Evolutionary conservation across 1,140 invertebrate species (phyloP).

Genomic region (Archivesica marissinica): DNA sequence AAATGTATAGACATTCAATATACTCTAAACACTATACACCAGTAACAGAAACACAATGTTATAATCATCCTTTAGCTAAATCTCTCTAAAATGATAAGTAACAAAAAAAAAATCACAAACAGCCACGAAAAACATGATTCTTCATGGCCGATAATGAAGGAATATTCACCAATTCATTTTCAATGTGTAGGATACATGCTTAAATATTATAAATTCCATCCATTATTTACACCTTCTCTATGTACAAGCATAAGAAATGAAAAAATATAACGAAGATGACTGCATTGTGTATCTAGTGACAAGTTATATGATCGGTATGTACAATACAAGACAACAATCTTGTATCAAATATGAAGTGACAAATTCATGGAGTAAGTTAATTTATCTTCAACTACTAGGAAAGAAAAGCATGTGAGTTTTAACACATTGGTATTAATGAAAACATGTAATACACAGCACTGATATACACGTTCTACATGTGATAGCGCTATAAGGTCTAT

Average conservation of each 20-base stretch:
- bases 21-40: constrained; percentile 55
- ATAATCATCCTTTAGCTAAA: constrained; percentile 34
- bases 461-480: constrained; percentile 24
- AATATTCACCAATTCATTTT: constrained; percentile 1
- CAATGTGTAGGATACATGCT: neutral
- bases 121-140: neutral
- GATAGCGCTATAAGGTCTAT: constrained; percentile 32
- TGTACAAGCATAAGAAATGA: constrained; percentile 25
- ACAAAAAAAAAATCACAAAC: constrained; percentile 56
- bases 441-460: constrained; percentile 6
- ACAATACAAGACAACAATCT: constrained; percentile 15
- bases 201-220: constrained; percentile 49
- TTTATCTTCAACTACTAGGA: no score
- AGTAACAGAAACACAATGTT: constrained; percentile 23
- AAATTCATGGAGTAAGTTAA: no score
- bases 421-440: constrained; percentile 6
- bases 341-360: no score
- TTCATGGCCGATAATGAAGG: constrained; percentile 4
- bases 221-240: constrained; percentile 58
- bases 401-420: no score
- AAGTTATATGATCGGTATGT: constrained; percentile 9
- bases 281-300: constrained; percentile 21
- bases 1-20: constrained; percentile 57
- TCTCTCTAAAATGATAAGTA: constrained; percentile 59
- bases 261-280: constrained; percentile 26